A percentile compares a stretch with the other conserved stretches of the same genome.
These are phyloP conservation scores for Encarsia formosa DNA, from an alignment of 2,888 invertebrate genomes.

Conservation along the genomic window DNA sequence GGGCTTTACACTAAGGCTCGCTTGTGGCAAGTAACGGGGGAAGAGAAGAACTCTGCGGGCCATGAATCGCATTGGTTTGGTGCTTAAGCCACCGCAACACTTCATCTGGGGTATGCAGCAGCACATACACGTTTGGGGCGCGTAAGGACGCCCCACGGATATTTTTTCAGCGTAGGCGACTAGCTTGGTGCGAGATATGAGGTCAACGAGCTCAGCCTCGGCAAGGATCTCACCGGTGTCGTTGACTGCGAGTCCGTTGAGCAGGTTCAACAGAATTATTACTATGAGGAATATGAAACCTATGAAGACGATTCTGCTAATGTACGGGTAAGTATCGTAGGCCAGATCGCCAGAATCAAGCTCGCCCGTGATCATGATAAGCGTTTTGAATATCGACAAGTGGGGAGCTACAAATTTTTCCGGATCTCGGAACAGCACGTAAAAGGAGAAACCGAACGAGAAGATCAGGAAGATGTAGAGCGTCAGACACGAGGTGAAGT, in stretches of 20 bases:
- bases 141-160: conserved; percentile 53
- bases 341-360: conserved; percentile 78
- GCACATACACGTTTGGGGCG: conserved; percentile 44
- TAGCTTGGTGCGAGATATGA: conserved; percentile 67
- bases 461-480: conserved; percentile 78
- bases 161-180: conserved; percentile 72
- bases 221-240: conserved; percentile 75
- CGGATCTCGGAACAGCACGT: conserved; percentile 60
- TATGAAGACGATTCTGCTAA: conserved; percentile 72
- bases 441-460: conserved; percentile 79
- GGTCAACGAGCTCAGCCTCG: conserved; percentile 74
- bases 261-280: conserved; percentile 75
- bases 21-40: conserved; percentile 62
- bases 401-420: conserved; percentile 63
- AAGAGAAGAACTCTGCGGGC: conserved; percentile 64
- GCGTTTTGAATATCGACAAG: conserved; percentile 73
- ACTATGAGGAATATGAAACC: conserved; percentile 79
- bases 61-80: conserved; percentile 50
- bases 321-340: conserved; percentile 64
- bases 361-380: conserved; percentile 83
- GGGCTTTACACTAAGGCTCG: conserved; percentile 63
- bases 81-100: no score
- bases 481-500: conserved; percentile 73
- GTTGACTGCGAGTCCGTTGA: conserved; percentile 81
- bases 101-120: no score